phyloP scores from a whole-genome alignment of 2,113 vertebrate genomes.

The Pachypanchax playfairii region DNA sequence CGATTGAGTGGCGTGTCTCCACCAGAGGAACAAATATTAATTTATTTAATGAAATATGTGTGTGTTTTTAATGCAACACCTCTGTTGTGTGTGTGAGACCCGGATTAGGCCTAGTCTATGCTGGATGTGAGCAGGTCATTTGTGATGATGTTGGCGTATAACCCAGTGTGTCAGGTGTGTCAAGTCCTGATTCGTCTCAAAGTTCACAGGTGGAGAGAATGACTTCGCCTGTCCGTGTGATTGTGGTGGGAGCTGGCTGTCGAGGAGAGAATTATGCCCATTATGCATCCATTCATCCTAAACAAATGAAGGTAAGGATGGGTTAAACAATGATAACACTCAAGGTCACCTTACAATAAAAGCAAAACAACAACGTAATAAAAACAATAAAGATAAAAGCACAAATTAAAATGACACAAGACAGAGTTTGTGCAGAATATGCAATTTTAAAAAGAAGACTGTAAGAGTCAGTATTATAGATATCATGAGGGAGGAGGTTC shows the following conservation, averaged over 20 bases:
- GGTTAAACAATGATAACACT: no score
- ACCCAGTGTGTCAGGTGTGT: not conserved
- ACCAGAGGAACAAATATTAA: not conserved
- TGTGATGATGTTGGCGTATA: not conserved
- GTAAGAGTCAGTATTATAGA: no score
- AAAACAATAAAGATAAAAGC: no score
- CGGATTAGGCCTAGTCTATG: no score
- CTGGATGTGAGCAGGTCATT: not conserved
- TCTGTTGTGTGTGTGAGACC: not conserved
- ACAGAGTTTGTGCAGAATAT: no score
- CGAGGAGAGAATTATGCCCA: slow-evolving; percentile 75
- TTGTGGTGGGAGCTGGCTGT: slow-evolving; percentile 80
- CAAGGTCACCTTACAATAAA: no score
- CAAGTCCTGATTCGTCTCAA: not conserved
- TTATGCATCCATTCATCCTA: slow-evolving; percentile 73
- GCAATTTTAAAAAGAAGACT: no score
- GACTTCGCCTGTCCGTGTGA: slow-evolving; percentile 69
- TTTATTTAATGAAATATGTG: not conserved
- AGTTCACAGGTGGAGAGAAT: slow-evolving; percentile 60
- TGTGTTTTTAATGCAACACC: no score
- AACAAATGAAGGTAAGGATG: slow-evolving; percentile 71
- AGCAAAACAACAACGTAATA: no score
- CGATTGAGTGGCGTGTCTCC: not conserved
- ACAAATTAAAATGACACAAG: no score
- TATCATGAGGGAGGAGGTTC: no score